These are phyloP conservation scores for Heliocidaris erythrogramma DNA, from an alignment of 35 echinoderm and acorn worm genomes.

Conservation along the genomic window DNA sequence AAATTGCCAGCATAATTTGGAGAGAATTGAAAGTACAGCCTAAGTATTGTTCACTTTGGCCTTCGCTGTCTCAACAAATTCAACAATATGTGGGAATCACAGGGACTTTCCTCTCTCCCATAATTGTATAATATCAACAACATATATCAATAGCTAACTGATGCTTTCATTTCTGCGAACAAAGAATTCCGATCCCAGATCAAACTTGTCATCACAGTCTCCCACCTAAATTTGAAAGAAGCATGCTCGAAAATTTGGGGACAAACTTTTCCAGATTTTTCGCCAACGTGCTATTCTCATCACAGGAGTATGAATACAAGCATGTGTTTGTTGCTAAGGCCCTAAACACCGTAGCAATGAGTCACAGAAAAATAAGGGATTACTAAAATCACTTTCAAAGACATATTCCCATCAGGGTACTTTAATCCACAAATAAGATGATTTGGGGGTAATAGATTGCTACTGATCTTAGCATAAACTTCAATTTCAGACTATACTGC, in stretches of 20 bases:
- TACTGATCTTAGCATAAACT: too few species aligned
- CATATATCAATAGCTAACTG: conserved; percentile 3
- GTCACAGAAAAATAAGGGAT: neutral
- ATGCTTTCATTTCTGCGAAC: neutral
- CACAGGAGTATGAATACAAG: neutral
- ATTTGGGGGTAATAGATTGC: neutral
- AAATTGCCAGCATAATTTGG: neutral
- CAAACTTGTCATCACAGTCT: too few species aligned
- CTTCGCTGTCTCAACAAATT: neutral
- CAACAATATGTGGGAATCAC: neutral
- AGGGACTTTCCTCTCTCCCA: neutral
- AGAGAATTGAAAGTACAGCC: neutral
- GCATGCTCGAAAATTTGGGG: too few species aligned
- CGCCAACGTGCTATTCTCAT: neutral
- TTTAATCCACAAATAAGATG: neutral
- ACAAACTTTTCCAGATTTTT: conserved; percentile 1
- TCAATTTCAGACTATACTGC: too few species aligned
- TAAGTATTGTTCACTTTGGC: neutral
- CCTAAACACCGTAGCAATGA: neutral
- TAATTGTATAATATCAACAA: neutral
- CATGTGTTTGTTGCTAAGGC: neutral
- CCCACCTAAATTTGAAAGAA: too few species aligned
- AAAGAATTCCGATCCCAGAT: neutral
- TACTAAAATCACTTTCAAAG: neutral
- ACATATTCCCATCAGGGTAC: neutral